phyloP scores from a whole-genome alignment of 1,140 invertebrate genomes.

The Leucophenga varia region DNA sequence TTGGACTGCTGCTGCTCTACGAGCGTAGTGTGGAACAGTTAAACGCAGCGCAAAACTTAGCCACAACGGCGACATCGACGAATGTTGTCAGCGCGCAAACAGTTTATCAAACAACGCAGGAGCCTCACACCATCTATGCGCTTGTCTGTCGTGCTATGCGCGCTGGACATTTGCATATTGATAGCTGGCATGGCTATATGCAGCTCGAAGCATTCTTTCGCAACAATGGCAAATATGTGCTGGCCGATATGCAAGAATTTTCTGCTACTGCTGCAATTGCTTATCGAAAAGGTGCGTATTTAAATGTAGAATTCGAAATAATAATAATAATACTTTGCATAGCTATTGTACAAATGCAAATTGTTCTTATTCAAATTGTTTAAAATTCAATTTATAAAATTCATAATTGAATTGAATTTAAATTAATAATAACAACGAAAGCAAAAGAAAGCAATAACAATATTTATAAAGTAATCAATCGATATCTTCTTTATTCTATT shows the following conservation, averaged over 20 bases:
- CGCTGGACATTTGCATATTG: constrained; percentile 27
- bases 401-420: too few species aligned
- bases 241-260: constrained; percentile 51
- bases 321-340: constrained; percentile 7
- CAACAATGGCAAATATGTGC: constrained; percentile 49
- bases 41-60: neutral
- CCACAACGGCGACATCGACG: too few species aligned
- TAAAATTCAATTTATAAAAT: too few species aligned
- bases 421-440: too few species aligned
- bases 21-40: constrained; percentile 41
- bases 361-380: constrained; percentile 12
- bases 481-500: too few species aligned
- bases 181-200: constrained; percentile 23
- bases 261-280: constrained; percentile 39
- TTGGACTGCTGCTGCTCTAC: constrained; percentile 41
- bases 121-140: constrained; percentile 36
- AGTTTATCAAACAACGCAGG: constrained; percentile 27
- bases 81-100: neutral
- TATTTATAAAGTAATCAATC: too few species aligned
- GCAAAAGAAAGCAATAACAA: too few species aligned
- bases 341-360: constrained; percentile 3
- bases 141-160: constrained; percentile 29
- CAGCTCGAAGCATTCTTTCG: constrained; percentile 43
- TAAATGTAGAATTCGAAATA: too few species aligned
- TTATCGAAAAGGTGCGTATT: constrained; percentile 45